These are phyloP conservation scores for Stegastes partitus DNA, from an alignment of 2,113 vertebrate genomes.

Conservation along the genomic window DNA sequence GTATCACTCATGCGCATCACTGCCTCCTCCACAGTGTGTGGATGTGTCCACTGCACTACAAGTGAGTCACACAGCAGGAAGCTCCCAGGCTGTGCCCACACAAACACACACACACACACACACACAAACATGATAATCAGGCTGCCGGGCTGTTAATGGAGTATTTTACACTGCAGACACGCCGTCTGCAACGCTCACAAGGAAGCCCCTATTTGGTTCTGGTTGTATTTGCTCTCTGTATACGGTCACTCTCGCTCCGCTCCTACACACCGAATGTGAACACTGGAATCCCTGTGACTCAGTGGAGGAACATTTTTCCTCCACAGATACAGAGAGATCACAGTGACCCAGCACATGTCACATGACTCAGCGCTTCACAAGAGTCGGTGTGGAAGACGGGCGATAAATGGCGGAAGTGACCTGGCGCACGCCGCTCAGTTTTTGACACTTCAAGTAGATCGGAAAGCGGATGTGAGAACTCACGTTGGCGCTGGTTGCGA, in stretches of 20 bases:
- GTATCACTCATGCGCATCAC: constrained; percentile 59
- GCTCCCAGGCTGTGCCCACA: constrained; percentile 72
- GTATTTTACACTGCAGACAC: constrained; percentile 32
- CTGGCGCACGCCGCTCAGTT: neutral
- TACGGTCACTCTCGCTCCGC: constrained; percentile 4
- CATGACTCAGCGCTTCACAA: constrained; percentile 26
- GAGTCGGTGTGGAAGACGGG: constrained; percentile 15
- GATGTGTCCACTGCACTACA: constrained; percentile 54
- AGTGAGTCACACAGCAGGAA: constrained; percentile 79
- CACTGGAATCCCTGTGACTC: constrained; percentile 53
- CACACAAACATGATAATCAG: constrained; percentile 34
- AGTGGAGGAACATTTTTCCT: constrained; percentile 11
- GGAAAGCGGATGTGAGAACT: constrained; percentile 70
- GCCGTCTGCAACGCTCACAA: constrained; percentile 28
- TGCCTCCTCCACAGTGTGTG: constrained; percentile 74
- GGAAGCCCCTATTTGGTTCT: constrained; percentile 68
- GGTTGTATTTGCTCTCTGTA: constrained; percentile 7
- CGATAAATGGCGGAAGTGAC: constrained; percentile 18
- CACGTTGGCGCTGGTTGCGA: constrained; percentile 85
- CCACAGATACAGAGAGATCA: constrained; percentile 8
- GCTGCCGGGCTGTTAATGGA: constrained; percentile 46
- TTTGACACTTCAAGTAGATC: constrained; percentile 31
- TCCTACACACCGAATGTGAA: constrained; percentile 34
- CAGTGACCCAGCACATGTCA: constrained; percentile 16
- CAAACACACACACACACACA: constrained; percentile 44